Evolutionary conservation across 2,797 vertebrate genomes (phyloP).

Genomic region (Neosilurus mollespiculum): DNA sequence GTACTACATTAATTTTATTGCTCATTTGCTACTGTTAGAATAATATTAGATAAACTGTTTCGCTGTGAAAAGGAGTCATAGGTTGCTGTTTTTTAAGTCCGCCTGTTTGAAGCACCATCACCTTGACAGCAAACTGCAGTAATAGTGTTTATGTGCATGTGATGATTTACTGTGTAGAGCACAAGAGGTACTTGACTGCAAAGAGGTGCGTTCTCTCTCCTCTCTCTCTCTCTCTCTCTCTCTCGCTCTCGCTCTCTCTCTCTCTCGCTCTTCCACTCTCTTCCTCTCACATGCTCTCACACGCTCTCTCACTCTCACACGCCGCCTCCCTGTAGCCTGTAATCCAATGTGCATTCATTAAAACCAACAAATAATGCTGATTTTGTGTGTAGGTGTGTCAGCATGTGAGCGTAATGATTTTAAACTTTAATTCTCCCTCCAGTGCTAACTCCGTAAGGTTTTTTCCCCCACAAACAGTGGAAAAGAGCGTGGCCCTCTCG

Average conservation of each 20-base stretch:
- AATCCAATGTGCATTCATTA: conserved; percentile 43
- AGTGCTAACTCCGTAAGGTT: neutral
- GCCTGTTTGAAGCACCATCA: conserved; percentile 10
- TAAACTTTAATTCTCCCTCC: conserved; percentile 4
- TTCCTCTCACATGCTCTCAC: neutral
- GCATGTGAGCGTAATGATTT: conserved; percentile 13
- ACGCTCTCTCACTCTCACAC: neutral
- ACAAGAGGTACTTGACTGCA: conserved; percentile 50
- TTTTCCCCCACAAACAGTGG: neutral
- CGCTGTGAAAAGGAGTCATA: neutral
- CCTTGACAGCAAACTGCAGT: neutral
- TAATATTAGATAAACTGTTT: neutral
- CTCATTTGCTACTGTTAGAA: neutral
- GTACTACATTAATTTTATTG: neutral
- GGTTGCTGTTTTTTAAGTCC: neutral
- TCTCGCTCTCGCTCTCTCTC: neutral
- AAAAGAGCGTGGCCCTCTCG: neutral
- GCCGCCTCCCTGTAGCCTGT: conserved; percentile 16
- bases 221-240: neutral
- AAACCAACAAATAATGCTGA: conserved; percentile 34
- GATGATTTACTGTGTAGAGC: conserved; percentile 23
- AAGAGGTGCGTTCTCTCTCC: conserved; percentile 19
- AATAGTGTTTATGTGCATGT: conserved; percentile 32
- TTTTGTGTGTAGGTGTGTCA: conserved; percentile 45
- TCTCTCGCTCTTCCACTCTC: neutral